Evolutionary conservation across 2,797 vertebrate species (phyloP).

Genomic region (Acrocephalus scirpaceus): DNA sequence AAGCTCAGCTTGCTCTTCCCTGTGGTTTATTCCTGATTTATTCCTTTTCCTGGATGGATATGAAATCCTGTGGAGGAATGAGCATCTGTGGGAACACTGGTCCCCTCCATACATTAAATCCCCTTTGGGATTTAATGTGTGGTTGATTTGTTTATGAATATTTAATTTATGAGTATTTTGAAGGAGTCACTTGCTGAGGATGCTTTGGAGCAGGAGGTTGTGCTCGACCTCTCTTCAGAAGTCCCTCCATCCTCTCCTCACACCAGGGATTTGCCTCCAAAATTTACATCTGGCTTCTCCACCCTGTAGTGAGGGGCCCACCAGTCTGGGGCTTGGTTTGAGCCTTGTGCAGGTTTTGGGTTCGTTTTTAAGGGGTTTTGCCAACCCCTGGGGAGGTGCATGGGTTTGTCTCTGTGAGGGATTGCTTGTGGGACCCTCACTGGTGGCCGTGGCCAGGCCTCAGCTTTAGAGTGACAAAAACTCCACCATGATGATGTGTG

Average conservation of each 20-base stretch:
- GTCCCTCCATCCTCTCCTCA: neutral
- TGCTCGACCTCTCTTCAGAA: neutral
- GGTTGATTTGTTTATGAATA: neutral
- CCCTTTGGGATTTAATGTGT: neutral
- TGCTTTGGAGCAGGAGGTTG: neutral
- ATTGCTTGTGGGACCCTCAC: neutral
- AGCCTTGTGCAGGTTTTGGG: neutral
- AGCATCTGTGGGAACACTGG: rapidly evolving
- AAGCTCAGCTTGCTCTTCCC: rapidly evolving
- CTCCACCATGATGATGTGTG: neutral
- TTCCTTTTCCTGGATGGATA: neutral
- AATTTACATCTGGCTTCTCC: neutral
- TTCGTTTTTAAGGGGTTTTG: neutral
- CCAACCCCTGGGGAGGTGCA: neutral
- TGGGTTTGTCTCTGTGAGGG: neutral
- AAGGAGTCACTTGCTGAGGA: neutral
- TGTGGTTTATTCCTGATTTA: neutral
- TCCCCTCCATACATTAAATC: neutral
- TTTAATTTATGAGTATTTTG: neutral
- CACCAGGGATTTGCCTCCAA: neutral
- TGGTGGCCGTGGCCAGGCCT: neutral
- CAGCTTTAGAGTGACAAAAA: neutral
- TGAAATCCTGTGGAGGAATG: neutral
- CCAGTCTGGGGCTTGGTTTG: neutral
- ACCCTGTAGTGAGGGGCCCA: neutral